Evolutionary conservation across 2,797 vertebrate species (phyloP), one percentile per base, ranked within the genome.

Genomic region (Mareca strepera): DNA sequence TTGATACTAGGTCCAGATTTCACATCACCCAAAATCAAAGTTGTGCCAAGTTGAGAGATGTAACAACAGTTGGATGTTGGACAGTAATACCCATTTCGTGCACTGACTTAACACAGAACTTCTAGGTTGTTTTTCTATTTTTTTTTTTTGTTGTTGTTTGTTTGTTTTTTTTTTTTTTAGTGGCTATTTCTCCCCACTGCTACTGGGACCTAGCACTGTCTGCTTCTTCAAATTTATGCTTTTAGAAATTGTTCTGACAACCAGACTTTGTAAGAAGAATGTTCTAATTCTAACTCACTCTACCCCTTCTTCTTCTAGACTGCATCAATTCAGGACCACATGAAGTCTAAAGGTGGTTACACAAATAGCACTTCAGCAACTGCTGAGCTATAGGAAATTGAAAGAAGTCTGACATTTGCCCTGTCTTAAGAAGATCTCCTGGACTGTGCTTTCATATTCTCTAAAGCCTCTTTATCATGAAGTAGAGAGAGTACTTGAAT

Each of bases 271-370:
- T 53, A 58, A 82, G n/a, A 73, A 73, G 21, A 8, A 1, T 73
- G 16, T 90, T 81, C 35, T 79, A 88, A 94, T 53, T 63, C 62
- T 64, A 15, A 43, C 26, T 2, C 37, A 48, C 7, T 48, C 46
- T 48, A 48, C 14, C 39, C 39, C 20, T 41, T 62, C 56, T 82
- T 86, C 93, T 83, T 78, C 46, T 92, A 99, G 98, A 98, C 98
- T 94, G 97, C 98, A 86, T 98, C 98, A 29, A 98, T 99, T 96
- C 98, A 99, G 94, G 97, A 98, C 74, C 98, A 98, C 94, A 99
- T 99, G 98, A 99, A 99, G 97, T 99, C 98, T 89, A 99, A 99
- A 98, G 98, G 98, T 41, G 96, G 96, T 78, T 96, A 97, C 73
- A 89, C 94, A 90, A 97, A 96, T 22, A 83, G 90, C 58, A 84